Evolutionary conservation across 2,888 invertebrate genomes (phyloP).

Genomic region (Erebia aethiops): DNA sequence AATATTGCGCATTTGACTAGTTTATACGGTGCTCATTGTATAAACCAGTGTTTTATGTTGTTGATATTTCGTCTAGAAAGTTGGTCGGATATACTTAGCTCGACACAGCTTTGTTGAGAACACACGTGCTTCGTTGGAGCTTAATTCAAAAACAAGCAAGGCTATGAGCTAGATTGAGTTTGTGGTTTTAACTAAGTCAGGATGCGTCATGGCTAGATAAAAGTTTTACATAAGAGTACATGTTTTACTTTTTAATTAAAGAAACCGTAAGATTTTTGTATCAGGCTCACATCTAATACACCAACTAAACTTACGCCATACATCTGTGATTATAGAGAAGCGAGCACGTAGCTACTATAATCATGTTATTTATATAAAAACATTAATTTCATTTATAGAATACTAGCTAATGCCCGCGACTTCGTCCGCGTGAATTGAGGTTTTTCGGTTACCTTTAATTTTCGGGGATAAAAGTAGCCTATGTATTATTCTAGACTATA

Average conservation of each 20-base stretch:
- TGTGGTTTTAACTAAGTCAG: conserved; percentile 25
- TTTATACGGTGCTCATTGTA: conserved; percentile 29
- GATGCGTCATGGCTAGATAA: conserved; percentile 21
- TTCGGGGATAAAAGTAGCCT: no score
- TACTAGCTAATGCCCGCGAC: no score
- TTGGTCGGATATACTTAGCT: conserved; percentile 47
- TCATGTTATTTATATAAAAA: no score
- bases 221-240: conserved; percentile 1
- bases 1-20: conserved; percentile 25
- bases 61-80: conserved; percentile 59
- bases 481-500: no score
- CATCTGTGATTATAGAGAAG: not conserved
- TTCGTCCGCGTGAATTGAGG: no score
- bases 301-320: not conserved
- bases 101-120: conserved; percentile 31
- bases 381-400: not conserved
- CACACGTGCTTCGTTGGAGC: conserved; percentile 46
- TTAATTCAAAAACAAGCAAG: conserved; percentile 44
- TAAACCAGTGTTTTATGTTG: conserved; percentile 39
- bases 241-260: not conserved
- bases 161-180: conserved; percentile 30
- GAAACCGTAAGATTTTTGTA: not conserved
- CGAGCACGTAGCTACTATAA: no score
- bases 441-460: no score
- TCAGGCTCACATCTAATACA: not conserved